Percentiles rank a stretch among this genome's conserved stretches.
Evolutionary conservation across 2,113 vertebrate species (phyloP).

Genomic region (Pygoscelis adeliae): DNA sequence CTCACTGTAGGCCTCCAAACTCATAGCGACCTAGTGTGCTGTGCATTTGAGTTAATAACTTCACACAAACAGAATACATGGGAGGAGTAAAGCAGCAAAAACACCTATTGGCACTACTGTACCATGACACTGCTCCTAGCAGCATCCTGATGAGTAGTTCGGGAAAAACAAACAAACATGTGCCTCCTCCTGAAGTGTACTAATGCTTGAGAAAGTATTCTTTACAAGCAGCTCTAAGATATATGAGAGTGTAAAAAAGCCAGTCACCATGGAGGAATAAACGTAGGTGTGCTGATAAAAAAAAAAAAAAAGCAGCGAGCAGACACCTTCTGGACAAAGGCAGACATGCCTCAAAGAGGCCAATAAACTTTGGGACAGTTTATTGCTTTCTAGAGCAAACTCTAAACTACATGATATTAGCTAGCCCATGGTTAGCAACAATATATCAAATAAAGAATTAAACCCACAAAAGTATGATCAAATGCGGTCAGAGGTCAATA

Average conservation of each 20-base stretch:
- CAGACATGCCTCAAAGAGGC: neutral
- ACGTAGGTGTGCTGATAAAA: neutral
- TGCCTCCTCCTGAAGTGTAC: neutral
- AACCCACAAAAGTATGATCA: neutral
- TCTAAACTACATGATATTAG: neutral
- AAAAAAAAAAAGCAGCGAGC: neutral
- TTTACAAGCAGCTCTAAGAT: neutral
- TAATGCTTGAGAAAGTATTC: neutral
- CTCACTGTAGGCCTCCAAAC: neutral
- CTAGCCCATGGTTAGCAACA: neutral
- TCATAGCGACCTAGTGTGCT: fast-evolving
- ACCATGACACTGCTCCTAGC: neutral
- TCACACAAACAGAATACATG: neutral
- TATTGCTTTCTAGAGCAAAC: neutral
- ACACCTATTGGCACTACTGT: neutral
- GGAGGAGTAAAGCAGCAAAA: neutral
- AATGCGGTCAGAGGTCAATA: neutral
- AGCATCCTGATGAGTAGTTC: neutral
- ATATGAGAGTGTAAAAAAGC: neutral
- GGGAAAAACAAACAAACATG: neutral
- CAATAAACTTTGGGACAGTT: neutral
- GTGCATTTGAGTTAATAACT: neutral
- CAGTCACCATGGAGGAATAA: neutral
- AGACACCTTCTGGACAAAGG: neutral
- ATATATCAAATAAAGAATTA: neutral